Conservation (phyloP, 92 coral and sea anemone genomes). For the Siderastrea siderea region DNA sequence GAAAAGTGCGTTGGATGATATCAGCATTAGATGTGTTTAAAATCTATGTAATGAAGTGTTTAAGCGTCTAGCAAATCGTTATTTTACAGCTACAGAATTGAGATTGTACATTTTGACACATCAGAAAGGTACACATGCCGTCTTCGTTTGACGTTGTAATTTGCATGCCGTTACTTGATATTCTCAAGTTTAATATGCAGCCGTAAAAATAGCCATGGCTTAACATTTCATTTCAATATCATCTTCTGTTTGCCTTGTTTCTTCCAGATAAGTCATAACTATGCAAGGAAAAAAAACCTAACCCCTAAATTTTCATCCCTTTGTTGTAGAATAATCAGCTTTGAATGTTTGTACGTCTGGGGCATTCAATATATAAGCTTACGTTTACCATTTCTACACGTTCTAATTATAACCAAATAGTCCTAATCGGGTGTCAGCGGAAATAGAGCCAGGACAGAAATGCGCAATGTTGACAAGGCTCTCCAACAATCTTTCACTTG, state of each 20-base stretch:
- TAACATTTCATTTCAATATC: neutral
- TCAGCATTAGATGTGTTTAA: neutral
- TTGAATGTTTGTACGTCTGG: neutral
- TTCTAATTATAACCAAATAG: slow-evolving; percentile 2
- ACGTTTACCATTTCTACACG: neutral
- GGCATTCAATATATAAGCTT: neutral
- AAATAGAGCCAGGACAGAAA: neutral
- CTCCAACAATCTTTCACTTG: neutral
- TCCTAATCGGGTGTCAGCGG: neutral
- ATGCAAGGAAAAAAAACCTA: neutral
- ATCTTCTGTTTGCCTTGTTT: neutral
- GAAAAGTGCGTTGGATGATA: neutral
- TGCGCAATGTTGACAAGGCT: neutral
- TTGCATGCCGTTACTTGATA: slow-evolving; percentile 15
- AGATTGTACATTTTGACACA: slow-evolving; percentile 24
- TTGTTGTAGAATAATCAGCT: neutral
- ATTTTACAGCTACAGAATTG: neutral
- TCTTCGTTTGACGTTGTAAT: neutral
- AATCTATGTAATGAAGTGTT: neutral
- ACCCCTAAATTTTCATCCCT: neutral
- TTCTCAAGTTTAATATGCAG: neutral
- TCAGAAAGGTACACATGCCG: neutral
- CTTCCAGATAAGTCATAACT: neutral
- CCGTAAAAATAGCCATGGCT: neutral
- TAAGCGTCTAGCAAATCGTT: slow-evolving; percentile 8